A percentile compares a stretch with the other conserved stretches of the same genome.
phyloP scores from a whole-genome alignment of 2,888 invertebrate species.

The Spialia ferax region DNA sequence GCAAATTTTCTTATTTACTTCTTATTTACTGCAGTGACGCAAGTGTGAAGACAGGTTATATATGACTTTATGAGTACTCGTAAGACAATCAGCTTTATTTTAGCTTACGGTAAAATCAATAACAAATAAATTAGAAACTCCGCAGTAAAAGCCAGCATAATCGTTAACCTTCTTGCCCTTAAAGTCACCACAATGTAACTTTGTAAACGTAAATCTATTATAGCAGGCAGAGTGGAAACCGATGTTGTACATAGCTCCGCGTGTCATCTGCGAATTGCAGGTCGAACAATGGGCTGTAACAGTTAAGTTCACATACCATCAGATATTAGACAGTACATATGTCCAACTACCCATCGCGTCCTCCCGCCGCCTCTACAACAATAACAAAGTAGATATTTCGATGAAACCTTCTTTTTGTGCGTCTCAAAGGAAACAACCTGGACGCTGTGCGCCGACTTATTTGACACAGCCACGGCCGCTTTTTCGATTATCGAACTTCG shows the following conservation, averaged over 20 bases:
- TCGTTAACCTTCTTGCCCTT: not conserved
- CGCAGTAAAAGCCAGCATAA: conserved; percentile 33
- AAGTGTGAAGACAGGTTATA: too few species aligned
- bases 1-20: too few species aligned
- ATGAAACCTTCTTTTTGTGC: conserved; percentile 38
- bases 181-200: not conserved
- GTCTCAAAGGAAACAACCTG: conserved; percentile 36
- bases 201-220: conserved; percentile 12
- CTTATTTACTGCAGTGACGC: too few species aligned
- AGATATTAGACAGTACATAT: conserved; percentile 25
- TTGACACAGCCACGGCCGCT: conserved; percentile 61
- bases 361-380: not conserved
- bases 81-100: not conserved
- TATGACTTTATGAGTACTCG: too few species aligned
- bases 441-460: conserved; percentile 54
- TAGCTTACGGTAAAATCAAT: not conserved
- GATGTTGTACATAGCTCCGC: conserved; percentile 25
- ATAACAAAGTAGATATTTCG: conserved; percentile 18
- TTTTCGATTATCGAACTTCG: conserved; percentile 67
- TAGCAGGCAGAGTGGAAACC: conserved; percentile 18
- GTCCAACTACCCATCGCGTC: conserved; percentile 6
- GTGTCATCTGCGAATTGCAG: conserved; percentile 15
- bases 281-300: conserved; percentile 26
- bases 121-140: not conserved
- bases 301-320: conserved; percentile 13